phyloP scores from a whole-genome alignment of 2,113 vertebrate genomes.

The Eurystomus gularis region DNA sequence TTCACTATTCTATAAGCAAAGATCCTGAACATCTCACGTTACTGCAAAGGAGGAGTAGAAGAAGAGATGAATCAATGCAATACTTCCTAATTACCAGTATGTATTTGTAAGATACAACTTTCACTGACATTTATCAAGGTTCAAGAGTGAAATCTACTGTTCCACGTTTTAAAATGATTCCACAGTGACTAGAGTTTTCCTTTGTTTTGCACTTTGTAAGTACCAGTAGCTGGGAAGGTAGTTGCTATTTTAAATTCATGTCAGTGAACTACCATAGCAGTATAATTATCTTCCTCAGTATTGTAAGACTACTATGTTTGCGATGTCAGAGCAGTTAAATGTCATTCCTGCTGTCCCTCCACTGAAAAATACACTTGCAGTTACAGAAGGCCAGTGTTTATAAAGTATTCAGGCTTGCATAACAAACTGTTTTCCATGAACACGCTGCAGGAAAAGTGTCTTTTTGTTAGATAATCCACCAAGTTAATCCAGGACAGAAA shows the following conservation, averaged over 20 bases:
- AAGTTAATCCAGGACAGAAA: conserved; percentile 4
- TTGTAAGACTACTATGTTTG: background rate
- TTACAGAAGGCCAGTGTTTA: background rate
- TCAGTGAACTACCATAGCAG: background rate
- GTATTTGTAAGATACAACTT: background rate
- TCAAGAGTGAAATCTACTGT: background rate
- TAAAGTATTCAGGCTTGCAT: background rate
- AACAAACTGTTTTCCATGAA: background rate
- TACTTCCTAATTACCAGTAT: background rate
- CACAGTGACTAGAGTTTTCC: background rate
- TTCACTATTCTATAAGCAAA: background rate
- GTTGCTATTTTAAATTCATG: background rate
- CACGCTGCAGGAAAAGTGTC: background rate
- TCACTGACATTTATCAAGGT: background rate
- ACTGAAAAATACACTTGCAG: background rate
- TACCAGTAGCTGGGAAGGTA: background rate
- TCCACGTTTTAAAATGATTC: background rate
- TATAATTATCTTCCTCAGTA: background rate
- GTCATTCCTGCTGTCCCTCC: background rate
- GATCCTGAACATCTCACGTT: background rate
- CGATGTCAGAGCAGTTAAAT: background rate
- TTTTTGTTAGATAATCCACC: conserved; percentile 22
- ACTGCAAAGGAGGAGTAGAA: background rate
- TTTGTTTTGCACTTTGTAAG: background rate
- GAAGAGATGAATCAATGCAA: background rate